phyloP scores from a whole-genome alignment of 2,113 vertebrate species.

The Parotia lawesii region DNA sequence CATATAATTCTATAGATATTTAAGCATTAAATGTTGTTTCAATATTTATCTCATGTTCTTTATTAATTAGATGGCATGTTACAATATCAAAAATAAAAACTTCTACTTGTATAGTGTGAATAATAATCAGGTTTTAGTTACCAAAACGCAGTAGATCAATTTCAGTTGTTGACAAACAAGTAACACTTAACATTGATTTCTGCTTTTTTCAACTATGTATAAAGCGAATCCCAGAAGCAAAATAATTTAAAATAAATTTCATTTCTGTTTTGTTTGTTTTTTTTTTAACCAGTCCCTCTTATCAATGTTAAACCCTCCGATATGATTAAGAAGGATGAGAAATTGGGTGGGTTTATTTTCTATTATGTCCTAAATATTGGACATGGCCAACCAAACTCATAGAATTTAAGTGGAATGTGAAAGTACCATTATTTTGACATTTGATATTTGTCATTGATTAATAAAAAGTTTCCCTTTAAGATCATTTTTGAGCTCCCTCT shows the following conservation, averaged over 20 bases:
- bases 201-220: neutral
- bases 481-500: conserved; percentile 49
- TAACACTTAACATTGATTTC: neutral
- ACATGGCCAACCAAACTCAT: neutral
- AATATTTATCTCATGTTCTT: neutral
- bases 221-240: neutral
- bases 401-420: neutral
- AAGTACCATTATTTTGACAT: neutral
- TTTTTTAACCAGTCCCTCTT: neutral
- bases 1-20: neutral
- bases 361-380: neutral
- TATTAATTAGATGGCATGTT: neutral
- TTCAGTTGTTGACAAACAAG: neutral
- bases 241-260: neutral
- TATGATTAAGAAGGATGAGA: neutral
- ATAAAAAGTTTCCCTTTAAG: neutral
- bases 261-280: neutral
- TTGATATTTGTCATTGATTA: neutral
- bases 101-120: neutral
- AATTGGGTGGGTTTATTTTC: neutral
- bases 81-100: neutral
- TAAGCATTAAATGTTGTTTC: neutral
- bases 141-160: neutral
- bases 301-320: neutral
- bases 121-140: neutral